These are phyloP conservation scores for Jaculus jaculus DNA, from an alignment of 2,113 vertebrate genomes.

Conservation along the genomic window DNA sequence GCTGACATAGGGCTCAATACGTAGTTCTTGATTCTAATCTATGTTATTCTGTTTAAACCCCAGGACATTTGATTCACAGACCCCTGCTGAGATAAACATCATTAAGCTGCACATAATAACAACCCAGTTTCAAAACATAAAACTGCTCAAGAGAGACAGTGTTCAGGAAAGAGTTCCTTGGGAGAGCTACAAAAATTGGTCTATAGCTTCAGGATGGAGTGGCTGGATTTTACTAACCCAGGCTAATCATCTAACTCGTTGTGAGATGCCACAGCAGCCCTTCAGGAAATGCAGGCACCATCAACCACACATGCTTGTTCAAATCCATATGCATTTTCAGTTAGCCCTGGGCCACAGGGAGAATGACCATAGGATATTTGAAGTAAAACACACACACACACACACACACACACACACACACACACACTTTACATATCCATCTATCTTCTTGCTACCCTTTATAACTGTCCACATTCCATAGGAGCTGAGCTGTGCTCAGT, in stretches of 20 bases:
- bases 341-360: conserved; percentile 18
- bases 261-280: conserved; percentile 37
- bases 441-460: neutral
- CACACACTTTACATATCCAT: neutral
- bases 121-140: conserved; percentile 48
- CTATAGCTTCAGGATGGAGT: conserved; percentile 6
- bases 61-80: conserved; percentile 65
- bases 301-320: neutral
- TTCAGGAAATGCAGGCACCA: conserved; percentile 19
- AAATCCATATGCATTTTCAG: conserved; percentile 11
- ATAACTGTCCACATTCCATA: neutral
- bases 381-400: neutral
- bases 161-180: conserved; percentile 48
- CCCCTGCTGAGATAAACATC: conserved; percentile 20
- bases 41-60: conserved; percentile 58
- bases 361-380: neutral
- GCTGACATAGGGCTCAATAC: neutral
- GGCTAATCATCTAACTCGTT: conserved; percentile 31
- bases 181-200: conserved; percentile 45
- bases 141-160: conserved; percentile 55
- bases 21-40: conserved; percentile 52
- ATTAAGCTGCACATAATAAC: conserved; percentile 47
- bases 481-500: conserved; percentile 1
- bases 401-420: neutral
- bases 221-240: conserved; percentile 54